Conservation (phyloP, 2,888 invertebrate genomes). For the Stegophylla sp. region DNA sequence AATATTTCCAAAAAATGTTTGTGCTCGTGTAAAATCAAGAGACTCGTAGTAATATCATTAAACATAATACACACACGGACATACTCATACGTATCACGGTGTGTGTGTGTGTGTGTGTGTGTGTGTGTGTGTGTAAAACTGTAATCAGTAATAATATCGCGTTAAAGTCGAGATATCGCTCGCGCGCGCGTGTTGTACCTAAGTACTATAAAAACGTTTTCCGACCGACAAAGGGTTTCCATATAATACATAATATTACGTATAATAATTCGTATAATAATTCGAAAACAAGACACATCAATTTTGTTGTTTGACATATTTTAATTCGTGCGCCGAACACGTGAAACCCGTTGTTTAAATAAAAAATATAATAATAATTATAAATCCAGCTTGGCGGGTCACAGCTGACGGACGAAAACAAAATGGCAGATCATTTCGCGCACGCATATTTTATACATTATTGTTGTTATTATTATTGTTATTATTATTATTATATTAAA, state of each 20-base stretch:
- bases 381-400: constrained; percentile 34
- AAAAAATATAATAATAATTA: constrained; percentile 25
- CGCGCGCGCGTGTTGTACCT: background rate
- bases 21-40: no score
- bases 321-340: constrained; percentile 45
- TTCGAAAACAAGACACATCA: constrained; percentile 38
- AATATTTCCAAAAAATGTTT: no score
- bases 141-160: no score
- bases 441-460: constrained; percentile 6
- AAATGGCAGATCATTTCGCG: constrained; percentile 36
- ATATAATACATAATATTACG: no score
- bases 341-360: constrained; percentile 24
- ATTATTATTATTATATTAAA: background rate
- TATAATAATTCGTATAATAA: no score
- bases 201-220: constrained; percentile 4
- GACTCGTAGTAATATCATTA: no score
- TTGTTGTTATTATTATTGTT: no score
- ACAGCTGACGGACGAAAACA: constrained; percentile 24
- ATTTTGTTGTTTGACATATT: constrained; percentile 48
- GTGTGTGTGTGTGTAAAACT: no score
- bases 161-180: background rate
- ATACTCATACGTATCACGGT: background rate
- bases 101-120: no score
- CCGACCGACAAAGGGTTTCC: constrained; percentile 38
- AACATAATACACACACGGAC: background rate